A percentile compares a stretch with the other conserved stretches of the same genome.
Conservation (phyloP, 1,140 invertebrate genomes). For the Drosophila pachea region DNA sequence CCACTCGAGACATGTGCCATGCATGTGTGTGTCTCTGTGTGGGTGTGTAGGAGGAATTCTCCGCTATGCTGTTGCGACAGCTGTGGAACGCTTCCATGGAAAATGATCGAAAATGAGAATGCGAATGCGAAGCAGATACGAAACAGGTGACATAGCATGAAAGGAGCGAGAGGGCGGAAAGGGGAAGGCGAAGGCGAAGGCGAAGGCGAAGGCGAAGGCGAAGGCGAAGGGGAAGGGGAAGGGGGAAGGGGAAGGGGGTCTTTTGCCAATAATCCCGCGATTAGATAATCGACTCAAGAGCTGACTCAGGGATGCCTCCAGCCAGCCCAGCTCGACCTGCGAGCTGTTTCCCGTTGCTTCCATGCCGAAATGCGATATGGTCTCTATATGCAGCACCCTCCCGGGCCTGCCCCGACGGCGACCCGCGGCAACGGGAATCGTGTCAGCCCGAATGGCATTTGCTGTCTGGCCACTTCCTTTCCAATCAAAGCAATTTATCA, state of each 20-base stretch:
- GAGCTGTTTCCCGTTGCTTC: too few relatives aligned
- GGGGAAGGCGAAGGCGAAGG: too few relatives aligned
- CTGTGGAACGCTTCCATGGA: conserved; percentile 46
- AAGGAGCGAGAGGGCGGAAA: background rate
- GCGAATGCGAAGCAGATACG: conserved; percentile 25
- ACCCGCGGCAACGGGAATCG: background rate
- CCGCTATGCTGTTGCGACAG: conserved; percentile 16
- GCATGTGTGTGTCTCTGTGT: conserved; percentile 15
- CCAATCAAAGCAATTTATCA: conserved; percentile 75
- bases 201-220: too few relatives aligned
- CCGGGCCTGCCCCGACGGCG: too few relatives aligned
- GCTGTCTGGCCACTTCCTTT: conserved; percentile 59
- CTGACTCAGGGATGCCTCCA: too few relatives aligned
- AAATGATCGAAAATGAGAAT: conserved; percentile 62
- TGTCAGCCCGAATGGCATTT: conserved; percentile 22
- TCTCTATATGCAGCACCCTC: too few relatives aligned
- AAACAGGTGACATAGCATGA: conserved; percentile 11
- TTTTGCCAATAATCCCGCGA: conserved; percentile 13
- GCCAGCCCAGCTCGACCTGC: too few relatives aligned
- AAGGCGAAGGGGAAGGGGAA: too few relatives aligned
- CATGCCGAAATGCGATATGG: too few relatives aligned
- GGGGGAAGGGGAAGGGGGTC: background rate
- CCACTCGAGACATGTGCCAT: background rate
- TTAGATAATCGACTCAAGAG: conserved; percentile 1
- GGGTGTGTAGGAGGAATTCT: conserved; percentile 12